Evolutionary conservation across 2,797 vertebrate species (phyloP).

Genomic region (Muscicapa comitata): DNA sequence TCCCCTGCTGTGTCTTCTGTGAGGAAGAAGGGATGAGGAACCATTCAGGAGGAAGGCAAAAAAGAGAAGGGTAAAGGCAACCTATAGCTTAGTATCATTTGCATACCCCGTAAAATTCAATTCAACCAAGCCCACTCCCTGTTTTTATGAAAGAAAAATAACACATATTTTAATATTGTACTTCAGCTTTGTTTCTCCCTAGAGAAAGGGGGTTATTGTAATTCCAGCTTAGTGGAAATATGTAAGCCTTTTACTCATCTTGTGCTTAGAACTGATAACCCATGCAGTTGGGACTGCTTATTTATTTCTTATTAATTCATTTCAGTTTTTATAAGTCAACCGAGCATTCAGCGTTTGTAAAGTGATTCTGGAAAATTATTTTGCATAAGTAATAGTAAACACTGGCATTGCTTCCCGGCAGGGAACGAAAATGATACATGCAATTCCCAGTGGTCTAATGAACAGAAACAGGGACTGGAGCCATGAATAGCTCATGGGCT

Average conservation of each 20-base stretch:
- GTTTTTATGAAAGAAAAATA: conserved; percentile 56
- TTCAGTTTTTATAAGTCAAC: conserved; percentile 73
- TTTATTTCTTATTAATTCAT: conserved; percentile 76
- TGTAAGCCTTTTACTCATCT: conserved; percentile 59
- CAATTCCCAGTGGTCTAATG: conserved; percentile 67
- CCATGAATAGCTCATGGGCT: conserved; percentile 44
- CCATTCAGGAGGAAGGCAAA: neutral
- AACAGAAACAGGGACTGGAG: conserved; percentile 58
- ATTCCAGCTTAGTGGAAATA: conserved; percentile 71
- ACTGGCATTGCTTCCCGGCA: conserved; percentile 67
- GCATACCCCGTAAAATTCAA: neutral
- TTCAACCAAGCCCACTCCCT: conserved; percentile 43
- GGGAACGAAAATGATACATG: conserved; percentile 65
- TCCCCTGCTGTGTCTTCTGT: neutral
- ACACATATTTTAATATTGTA: conserved; percentile 63
- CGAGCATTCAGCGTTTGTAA: conserved; percentile 74
- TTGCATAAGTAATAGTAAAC: conserved; percentile 77
- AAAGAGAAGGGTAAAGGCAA: neutral
- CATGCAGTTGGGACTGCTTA: conserved; percentile 67
- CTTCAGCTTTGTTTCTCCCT: conserved; percentile 34
- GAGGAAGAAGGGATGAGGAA: neutral
- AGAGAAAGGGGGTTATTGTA: conserved; percentile 62
- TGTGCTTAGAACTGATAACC: conserved; percentile 71
- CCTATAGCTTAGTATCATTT: neutral
- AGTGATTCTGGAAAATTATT: conserved; percentile 76